Evolutionary conservation across 2,888 invertebrate genomes (phyloP), one percentile per base, ranked within the genome.

Genomic region (Pachliopta kotzebuea): DNA sequence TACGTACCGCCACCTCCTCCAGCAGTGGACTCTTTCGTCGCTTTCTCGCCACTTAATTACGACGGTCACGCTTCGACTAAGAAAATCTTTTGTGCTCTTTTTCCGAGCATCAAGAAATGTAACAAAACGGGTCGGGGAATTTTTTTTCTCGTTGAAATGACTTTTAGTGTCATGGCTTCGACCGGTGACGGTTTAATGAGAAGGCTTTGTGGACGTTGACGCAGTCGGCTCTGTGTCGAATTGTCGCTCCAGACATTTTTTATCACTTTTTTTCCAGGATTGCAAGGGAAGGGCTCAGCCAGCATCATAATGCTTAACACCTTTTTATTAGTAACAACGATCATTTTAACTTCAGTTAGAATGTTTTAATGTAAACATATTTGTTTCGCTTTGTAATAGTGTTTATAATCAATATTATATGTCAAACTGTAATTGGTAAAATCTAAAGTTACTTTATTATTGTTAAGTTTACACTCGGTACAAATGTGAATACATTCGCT

Each of bases 171-270:
- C 88, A 87, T 85, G 86, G 84, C 81, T 84, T 76, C 78, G 81
- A 77, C 77, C 83, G 83, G 81, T 85, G 88, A 88, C 86, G 89
- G 83, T 85, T 86, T 90, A 90, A 90, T 90, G 90, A 89, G 90
- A 90, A 88, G 81, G 85, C 86, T 86, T 90, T 90, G 90, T 90
- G 87, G 81, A 79, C 84, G 83, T 78, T 80, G 74, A 79, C 77
- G 79, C 84, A 80, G 80, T 79, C 86, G 85, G 80, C 78, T 78
- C 86, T 88, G 90, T 90, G 86, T 86, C 90, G 86, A 90, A 90
- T 90, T 77, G 86, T 76, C 80, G 83, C 76, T 78, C 76, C 76
- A 80, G 78, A 80, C 79, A 78, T 78, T 77, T 61, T 65, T 60
- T 63, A 72, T 75, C 76, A 74, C 75, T 81, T 85, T 86, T 84